Evolutionary conservation across 2,113 vertebrate genomes (phyloP).

Genomic region (Haemorhous mexicanus): DNA sequence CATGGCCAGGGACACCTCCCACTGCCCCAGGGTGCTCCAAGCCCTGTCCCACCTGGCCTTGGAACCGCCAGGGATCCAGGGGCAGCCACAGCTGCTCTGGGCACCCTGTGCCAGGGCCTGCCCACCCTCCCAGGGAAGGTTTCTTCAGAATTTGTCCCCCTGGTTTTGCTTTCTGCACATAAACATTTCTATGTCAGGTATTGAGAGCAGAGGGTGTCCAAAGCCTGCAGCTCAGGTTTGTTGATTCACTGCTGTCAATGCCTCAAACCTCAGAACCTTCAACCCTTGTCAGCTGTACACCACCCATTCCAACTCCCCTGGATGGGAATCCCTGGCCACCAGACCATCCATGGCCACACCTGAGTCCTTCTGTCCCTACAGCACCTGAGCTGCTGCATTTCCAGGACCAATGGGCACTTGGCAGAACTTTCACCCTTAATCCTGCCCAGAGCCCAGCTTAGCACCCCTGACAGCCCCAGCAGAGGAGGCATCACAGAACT

Average conservation of each 20-base stretch:
- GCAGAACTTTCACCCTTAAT: background rate
- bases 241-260: background rate
- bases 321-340: background rate
- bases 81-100: background rate
- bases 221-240: accelerated
- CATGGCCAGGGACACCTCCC: background rate
- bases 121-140: background rate
- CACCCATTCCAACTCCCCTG: background rate
- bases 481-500: background rate
- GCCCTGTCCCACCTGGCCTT: background rate
- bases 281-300: accelerated
- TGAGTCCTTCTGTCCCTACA: background rate
- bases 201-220: background rate
- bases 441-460: background rate
- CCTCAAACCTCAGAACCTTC: background rate
- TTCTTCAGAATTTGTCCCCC: background rate
- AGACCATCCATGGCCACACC: accelerated
- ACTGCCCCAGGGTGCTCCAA: background rate
- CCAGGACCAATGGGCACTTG: accelerated
- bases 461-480: accelerated
- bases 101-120: background rate
- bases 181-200: no score
- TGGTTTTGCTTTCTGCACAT: background rate
- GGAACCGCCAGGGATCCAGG: background rate
- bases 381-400: background rate